phyloP scores from a whole-genome alignment of 2,113 vertebrate species.

The Steatornis caripensis region DNA sequence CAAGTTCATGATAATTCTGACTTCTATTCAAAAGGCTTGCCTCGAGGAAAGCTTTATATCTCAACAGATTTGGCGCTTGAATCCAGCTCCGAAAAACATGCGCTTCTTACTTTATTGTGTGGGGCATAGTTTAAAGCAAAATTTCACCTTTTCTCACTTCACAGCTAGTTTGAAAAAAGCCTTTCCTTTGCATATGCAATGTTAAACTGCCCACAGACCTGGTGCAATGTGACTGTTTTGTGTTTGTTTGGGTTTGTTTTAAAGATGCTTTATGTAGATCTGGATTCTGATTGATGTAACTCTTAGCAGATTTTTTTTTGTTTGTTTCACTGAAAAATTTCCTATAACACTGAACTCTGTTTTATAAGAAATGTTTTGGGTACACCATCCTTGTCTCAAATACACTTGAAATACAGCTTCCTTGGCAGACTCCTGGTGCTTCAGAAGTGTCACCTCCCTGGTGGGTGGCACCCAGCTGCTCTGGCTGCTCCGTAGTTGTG shows the following conservation, averaged over 20 bases:
- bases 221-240: background rate
- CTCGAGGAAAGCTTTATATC: background rate
- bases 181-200: background rate
- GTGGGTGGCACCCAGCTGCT: rapidly evolving
- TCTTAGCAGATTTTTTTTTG: background rate
- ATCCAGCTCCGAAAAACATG: background rate
- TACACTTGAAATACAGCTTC: background rate
- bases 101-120: background rate
- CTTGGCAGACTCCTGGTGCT: background rate
- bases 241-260: background rate
- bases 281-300: background rate
- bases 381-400: background rate
- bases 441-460: background rate
- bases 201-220: background rate
- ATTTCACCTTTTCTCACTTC: background rate
- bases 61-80: background rate
- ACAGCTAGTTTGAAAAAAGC: background rate
- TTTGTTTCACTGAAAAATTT: background rate
- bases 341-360: rapidly evolving
- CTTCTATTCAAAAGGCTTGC: background rate
- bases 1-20: background rate
- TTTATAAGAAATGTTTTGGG: background rate
- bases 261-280: background rate
- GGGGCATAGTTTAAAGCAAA: background rate
- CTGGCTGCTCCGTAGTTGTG: background rate